Conservation (phyloP, 2,888 invertebrate genomes). For the Thymelicus acteon region DNA sequence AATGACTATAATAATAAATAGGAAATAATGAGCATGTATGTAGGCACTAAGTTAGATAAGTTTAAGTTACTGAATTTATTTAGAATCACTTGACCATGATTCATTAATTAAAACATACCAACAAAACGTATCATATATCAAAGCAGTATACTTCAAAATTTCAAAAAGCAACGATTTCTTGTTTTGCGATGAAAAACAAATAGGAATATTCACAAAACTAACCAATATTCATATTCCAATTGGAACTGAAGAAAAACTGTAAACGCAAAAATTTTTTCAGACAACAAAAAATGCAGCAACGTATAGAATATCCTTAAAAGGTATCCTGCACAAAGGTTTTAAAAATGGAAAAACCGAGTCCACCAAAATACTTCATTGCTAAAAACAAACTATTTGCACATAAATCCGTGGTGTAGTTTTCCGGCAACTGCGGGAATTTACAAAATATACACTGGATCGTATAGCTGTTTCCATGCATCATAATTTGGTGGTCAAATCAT, state of each 20-base stretch:
- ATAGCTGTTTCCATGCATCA: constrained; percentile 55
- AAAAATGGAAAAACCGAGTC: constrained; percentile 8
- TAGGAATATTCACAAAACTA: not conserved
- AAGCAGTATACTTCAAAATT: no score
- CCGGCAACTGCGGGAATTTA: constrained; percentile 6
- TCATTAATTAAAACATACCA: no score
- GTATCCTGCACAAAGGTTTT: constrained; percentile 9
- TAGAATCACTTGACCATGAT: no score
- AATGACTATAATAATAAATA: no score
- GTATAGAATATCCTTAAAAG: constrained; percentile 2
- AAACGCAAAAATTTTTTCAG: not conserved
- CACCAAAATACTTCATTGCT: constrained; percentile 12
- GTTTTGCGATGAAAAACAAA: not conserved
- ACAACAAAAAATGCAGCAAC: not conserved
- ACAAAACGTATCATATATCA: no score
- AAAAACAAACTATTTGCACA: constrained; percentile 22
- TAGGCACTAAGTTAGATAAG: no score
- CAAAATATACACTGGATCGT: constrained; percentile 24
- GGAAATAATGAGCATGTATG: no score
- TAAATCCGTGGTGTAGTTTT: constrained; percentile 13
- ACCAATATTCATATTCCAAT: not conserved
- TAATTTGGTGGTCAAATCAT: constrained; percentile 57
- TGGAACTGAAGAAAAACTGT: not conserved
- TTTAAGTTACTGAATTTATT: no score
- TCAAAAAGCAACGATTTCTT: no score